Evolutionary conservation across 2,797 vertebrate genomes (phyloP).

Genomic region (Macroramphosus scolopax): DNA sequence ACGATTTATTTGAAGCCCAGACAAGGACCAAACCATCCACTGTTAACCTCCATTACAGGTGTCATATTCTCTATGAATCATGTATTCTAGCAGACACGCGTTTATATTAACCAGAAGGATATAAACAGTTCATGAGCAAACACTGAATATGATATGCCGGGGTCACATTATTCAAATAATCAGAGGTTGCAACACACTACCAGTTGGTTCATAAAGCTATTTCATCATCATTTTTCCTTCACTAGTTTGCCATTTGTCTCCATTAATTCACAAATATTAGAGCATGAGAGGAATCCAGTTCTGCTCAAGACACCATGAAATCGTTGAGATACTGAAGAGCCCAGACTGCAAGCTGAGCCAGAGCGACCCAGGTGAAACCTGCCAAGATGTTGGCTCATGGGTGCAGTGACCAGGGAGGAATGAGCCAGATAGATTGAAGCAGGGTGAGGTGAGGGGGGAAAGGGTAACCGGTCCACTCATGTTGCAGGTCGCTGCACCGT

Average conservation of each 20-base stretch:
- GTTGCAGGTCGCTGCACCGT: conserved; percentile 19
- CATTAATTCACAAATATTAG: conserved; percentile 12
- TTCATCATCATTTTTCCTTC: too few species aligned
- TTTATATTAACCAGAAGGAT: conserved; percentile 21
- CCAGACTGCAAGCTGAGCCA: conserved; percentile 49
- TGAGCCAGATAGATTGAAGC: conserved; percentile 18
- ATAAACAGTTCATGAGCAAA: conserved; percentile 11
- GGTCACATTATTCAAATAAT: neutral
- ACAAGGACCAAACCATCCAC: conserved; percentile 58
- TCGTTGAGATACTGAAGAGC: conserved; percentile 42
- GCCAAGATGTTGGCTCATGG: conserved; percentile 36
- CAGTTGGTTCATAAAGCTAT: neutral
- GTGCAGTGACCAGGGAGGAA: conserved; percentile 15
- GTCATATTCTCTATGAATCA: conserved; percentile 31
- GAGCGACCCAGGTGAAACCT: conserved; percentile 36
- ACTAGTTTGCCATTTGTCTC: too few species aligned
- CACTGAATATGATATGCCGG: neutral
- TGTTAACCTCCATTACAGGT: conserved; percentile 44
- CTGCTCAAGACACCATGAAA: conserved; percentile 40
- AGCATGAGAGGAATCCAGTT: conserved; percentile 22
- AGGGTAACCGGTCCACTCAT: conserved; percentile 34
- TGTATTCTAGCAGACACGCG: conserved; percentile 19
- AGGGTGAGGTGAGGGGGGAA: conserved; percentile 6
- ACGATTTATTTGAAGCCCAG: conserved; percentile 58
- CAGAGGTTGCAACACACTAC: too few species aligned